Base-by-base conservation (phyloP, 2,888 invertebrate species). In the Coleophora deauratella region DNA sequence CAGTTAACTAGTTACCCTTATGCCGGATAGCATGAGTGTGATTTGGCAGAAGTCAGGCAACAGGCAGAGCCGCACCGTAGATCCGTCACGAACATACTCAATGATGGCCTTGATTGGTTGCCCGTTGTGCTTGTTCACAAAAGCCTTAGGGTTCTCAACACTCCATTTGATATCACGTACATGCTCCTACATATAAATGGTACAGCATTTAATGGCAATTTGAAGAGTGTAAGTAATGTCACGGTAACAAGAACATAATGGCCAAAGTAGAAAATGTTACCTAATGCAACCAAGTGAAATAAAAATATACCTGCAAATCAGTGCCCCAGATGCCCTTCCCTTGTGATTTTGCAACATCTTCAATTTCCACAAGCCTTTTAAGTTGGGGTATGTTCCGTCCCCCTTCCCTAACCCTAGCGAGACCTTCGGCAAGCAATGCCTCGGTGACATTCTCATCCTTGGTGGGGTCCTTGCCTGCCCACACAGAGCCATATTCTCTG, bases 11-110 rank as follows among this genome's bases (percentile, higher is more conserved):
- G n/a, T 87, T 72, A 91, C 91, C 62, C 93, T 87, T 52, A 99
- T 96, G 46, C 99, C 99, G 38, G 98, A 95, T 49, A 99, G 91
- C 94, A 98, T 97, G 44, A 99, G 76, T 0, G 97, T 99, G 44
- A 99, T 91, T 64, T 97, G 94, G 57, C 96, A 91, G 74, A 91
- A 97, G 45, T 94, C 94, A 1, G 98, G 98, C 42, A 98, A 77
- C 9, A 99, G 86, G 62, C 98, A 94, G 2, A 95, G 93, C 50
- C 98, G 89, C 10, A 98, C 91, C 1, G 99, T 99, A 28, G 97
- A 97, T 0, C 99, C 99, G 79, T 99, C 99, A 42, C 98, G 90
- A 0, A 99, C 98, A 86, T 98, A 97, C 71, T 99, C 99, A 56
- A 99, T 93, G 43, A 99, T 91, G 35, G 98, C 98, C 74, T 92